Base-by-base conservation (phyloP, 1,140 invertebrate genomes). In the Anastrepha obliqua region DNA sequence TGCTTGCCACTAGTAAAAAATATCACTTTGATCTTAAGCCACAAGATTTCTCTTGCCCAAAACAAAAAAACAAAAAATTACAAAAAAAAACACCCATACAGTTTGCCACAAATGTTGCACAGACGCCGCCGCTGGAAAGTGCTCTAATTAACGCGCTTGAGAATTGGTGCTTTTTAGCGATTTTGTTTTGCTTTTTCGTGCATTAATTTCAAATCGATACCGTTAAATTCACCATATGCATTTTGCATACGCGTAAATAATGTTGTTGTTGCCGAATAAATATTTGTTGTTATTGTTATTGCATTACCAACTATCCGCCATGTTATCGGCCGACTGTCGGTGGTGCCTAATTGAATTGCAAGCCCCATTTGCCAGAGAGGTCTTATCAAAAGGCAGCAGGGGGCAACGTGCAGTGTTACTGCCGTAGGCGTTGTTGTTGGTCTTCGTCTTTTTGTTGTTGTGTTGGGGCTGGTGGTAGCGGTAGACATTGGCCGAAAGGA, bases 401-500 rank as follows among this genome's bases (percentile, higher is more conserved):
- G 42, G 20, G 15, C 39, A 67, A 5, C 20, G 20, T 42, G 8
- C 64, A 3, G 20, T n/a, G 9, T 65, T 39, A 29, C 8, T 47
- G 67, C 3, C 8, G 51, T 55, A 55, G 51, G 51, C 51, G 51
- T 55, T 74, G 42, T 42, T 74, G 70, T 74, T 74, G 44, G 7
- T 74, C 11, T 74, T 74, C 9, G 60, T 62, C 4, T 17, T 62
- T 0, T 44, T 17, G 85, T 65, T 13, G 13, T 39, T 29, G 29
- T 29, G 29, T 29, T 29, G 29, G 39, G 55, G 39, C 60, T 59
- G 20, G 13, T 39, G 29, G 47, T 44, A 17, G 44, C 58, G 42
- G 59, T 47, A 42, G 20, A 64, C 51, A 85, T 47, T 86, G 87
- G 58, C 62, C 86, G 81, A 88, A 85, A 88, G 81, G 87, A 81